Evolutionary conservation across 2,113 vertebrate species (phyloP).

Genomic region (Pelodiscus sinensis): DNA sequence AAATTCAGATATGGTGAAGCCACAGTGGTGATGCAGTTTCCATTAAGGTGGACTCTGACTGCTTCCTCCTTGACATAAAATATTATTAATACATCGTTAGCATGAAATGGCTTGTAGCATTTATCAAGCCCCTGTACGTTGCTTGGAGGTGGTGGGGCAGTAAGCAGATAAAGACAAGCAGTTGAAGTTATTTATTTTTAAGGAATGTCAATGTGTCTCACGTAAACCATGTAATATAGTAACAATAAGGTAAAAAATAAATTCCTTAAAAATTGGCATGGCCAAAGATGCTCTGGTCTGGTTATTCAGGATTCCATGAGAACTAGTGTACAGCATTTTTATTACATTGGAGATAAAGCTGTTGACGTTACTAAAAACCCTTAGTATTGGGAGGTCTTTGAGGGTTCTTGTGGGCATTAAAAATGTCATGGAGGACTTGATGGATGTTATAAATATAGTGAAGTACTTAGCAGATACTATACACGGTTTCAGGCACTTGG

Average conservation of each 20-base stretch:
- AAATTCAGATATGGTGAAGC: neutral
- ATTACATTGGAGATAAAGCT: neutral
- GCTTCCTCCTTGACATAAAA: neutral
- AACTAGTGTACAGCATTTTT: neutral
- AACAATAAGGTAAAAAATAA: too few relatives aligned
- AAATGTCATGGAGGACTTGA: neutral
- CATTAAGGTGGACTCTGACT: neutral
- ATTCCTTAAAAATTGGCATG: too few relatives aligned
- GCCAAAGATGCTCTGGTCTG: neutral
- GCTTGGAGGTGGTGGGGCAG: neutral
- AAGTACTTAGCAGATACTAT: neutral
- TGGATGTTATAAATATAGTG: neutral
- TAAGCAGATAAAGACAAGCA: too few relatives aligned
- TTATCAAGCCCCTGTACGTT: neutral
- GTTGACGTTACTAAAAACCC: neutral
- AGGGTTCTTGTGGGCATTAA: neutral
- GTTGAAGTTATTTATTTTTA: neutral
- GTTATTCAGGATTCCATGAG: neutral
- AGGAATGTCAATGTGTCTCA: too few relatives aligned
- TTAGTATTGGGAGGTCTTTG: neutral
- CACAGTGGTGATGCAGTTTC: neutral
- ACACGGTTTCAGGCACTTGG: conserved; percentile 2
- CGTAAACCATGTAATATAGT: neutral
- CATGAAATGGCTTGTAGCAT: neutral
- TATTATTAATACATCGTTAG: neutral